Evolutionary conservation across 1,140 invertebrate genomes (phyloP).

Genomic region (Calosoma granatense): DNA sequence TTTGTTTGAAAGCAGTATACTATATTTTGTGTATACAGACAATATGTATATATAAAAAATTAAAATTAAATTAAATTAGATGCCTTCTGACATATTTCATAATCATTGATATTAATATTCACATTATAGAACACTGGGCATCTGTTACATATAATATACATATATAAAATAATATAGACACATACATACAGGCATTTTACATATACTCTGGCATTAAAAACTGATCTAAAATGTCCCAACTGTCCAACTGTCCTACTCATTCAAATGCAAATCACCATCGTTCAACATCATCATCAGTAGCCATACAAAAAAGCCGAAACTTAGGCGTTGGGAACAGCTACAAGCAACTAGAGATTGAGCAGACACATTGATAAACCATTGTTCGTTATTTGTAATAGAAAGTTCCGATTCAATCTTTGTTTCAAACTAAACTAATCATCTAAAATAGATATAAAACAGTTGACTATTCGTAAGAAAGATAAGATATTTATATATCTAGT

Average conservation of each 20-base stretch:
- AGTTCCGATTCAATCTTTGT: neutral
- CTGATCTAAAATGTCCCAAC: neutral
- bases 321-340: no score
- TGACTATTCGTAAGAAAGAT: neutral
- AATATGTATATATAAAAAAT: slow-evolving; percentile 5
- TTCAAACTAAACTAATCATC: neutral
- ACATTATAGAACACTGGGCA: slow-evolving; percentile 2
- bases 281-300: no score
- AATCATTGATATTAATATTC: neutral
- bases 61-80: neutral
- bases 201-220: neutral
- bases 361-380: neutral
- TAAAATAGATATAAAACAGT: neutral
- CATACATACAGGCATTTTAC: neutral
- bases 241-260: neutral
- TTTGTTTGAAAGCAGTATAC: neutral
- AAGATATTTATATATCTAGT: neutral
- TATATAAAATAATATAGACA: slow-evolving; percentile 7
- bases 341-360: neutral
- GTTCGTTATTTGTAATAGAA: neutral
- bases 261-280: neutral
- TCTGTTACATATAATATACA: neutral
- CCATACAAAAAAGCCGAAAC: neutral
- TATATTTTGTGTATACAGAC: slow-evolving; percentile 1
- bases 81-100: neutral